Conservation (phyloP, 2,888 invertebrate species). For the Tachystola acroxantha region DNA sequence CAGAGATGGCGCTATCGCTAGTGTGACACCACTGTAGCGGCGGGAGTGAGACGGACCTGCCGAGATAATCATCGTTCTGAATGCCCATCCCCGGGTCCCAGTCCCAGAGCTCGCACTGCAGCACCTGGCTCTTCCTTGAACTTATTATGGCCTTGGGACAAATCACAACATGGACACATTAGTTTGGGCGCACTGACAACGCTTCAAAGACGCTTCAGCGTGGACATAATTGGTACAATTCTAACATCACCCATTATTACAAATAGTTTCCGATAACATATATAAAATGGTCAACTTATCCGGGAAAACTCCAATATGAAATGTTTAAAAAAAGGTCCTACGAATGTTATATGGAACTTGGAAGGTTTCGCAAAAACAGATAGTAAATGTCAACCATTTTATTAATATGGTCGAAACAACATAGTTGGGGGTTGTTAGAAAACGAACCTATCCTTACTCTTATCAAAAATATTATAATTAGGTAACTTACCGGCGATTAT, state of each 20-base stretch:
- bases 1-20: conserved; percentile 31
- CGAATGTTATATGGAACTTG: too few relatives aligned
- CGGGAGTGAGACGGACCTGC: conserved; percentile 81
- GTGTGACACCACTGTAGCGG: conserved; percentile 29
- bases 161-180: conserved; percentile 42
- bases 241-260: too few relatives aligned
- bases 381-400: too few relatives aligned
- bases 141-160: conserved; percentile 85
- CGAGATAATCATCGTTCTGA: conserved; percentile 89
- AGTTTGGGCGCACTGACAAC: conserved; percentile 11
- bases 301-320: not conserved
- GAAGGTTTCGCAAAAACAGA: too few relatives aligned
- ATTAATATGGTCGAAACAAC: too few relatives aligned
- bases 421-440: too few relatives aligned
- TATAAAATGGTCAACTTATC: too few relatives aligned
- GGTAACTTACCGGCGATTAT: too few relatives aligned
- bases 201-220: not conserved
- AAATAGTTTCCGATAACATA: too few relatives aligned
- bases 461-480: too few relatives aligned
- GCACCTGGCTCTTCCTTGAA: conserved; percentile 85
- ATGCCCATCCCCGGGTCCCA: conserved; percentile 90
- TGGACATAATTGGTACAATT: too few relatives aligned
- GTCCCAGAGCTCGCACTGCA: conserved; percentile 88
- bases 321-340: not conserved
- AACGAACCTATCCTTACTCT: too few relatives aligned